Evolutionary conservation across 2,113 vertebrate species (phyloP).

Genomic region (Hucho hucho): DNA sequence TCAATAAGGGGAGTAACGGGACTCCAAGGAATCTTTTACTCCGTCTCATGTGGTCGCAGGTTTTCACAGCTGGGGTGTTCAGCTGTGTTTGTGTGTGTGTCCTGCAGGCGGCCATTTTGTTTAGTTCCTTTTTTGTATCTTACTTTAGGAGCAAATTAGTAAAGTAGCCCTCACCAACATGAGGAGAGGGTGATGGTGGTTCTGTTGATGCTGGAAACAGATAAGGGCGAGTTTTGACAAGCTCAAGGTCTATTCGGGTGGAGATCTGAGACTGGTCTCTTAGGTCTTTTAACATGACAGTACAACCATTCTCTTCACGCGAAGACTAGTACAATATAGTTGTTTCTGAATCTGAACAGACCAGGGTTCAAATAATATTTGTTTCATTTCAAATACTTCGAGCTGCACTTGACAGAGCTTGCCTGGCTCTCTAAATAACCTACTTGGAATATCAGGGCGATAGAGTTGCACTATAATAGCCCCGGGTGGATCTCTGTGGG

Average conservation of each 20-base stretch:
- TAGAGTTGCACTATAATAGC: background rate
- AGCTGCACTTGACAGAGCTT: too few species aligned
- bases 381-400: too few species aligned
- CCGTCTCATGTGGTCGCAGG: constrained; percentile 56
- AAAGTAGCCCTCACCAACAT: constrained; percentile 7
- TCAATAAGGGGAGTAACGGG: constrained; percentile 59
- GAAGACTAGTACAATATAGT: background rate
- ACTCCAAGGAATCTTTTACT: constrained; percentile 54
- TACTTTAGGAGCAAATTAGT: background rate
- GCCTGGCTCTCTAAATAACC: background rate
- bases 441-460: background rate
- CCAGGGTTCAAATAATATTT: too few species aligned
- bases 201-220: constrained; percentile 16
- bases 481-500: too few species aligned
- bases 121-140: background rate
- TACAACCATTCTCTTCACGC: background rate
- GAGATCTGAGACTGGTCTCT: background rate
- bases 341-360: too few species aligned
- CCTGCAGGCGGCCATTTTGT: constrained; percentile 24
- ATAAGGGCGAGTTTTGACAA: constrained; percentile 47
- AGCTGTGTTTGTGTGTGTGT: background rate
- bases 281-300: background rate
- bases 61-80: constrained; percentile 55
- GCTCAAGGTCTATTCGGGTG: constrained; percentile 10
- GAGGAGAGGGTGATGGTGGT: background rate